Evolutionary conservation across 2,113 vertebrate genomes (phyloP).

Genomic region (Xenus cinereus): DNA sequence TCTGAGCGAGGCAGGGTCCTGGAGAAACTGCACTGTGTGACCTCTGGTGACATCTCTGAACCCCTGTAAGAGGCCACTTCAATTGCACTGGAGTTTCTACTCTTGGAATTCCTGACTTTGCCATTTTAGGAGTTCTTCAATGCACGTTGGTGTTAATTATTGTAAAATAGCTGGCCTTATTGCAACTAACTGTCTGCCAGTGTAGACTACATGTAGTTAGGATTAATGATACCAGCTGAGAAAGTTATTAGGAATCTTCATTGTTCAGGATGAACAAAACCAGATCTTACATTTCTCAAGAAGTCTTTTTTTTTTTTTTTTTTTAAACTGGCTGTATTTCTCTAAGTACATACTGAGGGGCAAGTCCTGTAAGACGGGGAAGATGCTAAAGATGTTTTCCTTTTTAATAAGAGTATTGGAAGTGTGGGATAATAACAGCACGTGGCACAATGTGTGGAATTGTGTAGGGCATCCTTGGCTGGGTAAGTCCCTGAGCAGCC

Average conservation of each 20-base stretch:
- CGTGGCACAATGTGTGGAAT: not conserved
- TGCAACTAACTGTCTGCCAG: not conserved
- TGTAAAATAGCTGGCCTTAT: not conserved
- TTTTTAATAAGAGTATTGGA: not conserved
- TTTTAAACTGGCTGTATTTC: not conserved
- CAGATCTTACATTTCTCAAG: not conserved
- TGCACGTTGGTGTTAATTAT: not conserved
- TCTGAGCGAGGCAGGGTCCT: not conserved
- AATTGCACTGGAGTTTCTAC: not conserved
- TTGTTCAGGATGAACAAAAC: not conserved
- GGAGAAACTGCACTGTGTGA: not conserved
- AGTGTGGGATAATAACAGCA: not conserved
- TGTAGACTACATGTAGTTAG: not conserved
- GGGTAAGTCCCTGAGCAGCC: not conserved
- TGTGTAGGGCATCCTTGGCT: not conserved
- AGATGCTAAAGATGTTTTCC: not conserved
- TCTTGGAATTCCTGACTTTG: not conserved
- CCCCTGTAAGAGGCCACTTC: not conserved
- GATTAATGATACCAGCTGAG: not conserved
- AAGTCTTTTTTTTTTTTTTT: not conserved
- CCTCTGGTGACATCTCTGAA: not conserved
- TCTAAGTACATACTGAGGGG: not conserved
- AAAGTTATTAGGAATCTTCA: not conserved
- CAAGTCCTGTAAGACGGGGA: not conserved
- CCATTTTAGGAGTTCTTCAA: not conserved